Conservation (phyloP, 2,888 invertebrate species). For the Embidobia sp. region DNA sequence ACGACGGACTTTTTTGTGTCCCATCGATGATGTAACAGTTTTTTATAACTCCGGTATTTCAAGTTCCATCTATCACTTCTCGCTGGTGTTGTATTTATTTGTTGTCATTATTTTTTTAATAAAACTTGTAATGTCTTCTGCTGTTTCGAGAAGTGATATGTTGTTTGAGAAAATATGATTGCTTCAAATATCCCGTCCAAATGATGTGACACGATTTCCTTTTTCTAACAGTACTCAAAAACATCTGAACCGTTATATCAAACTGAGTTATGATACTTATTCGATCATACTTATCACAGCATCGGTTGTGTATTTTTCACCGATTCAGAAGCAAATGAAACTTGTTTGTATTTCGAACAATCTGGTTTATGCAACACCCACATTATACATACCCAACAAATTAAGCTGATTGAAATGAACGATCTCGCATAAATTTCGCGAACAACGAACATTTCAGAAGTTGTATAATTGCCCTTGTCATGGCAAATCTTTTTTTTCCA, state of each 20-base stretch:
- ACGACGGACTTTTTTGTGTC: no score
- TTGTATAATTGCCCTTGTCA: slow-evolving; percentile 17
- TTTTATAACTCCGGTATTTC: slow-evolving; percentile 20
- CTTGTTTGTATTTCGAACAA: not conserved
- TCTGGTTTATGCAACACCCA: slow-evolving; percentile 2
- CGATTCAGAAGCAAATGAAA: no score
- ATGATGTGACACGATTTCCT: not conserved
- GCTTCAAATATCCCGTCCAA: not conserved
- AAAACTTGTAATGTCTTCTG: slow-evolving; percentile 17
- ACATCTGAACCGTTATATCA: no score
- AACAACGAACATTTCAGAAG: slow-evolving; percentile 1
- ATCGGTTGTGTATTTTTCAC: no score
- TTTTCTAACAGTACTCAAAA: no score
- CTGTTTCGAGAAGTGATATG: slow-evolving; percentile 8
- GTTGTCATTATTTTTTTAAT: slow-evolving; percentile 21
- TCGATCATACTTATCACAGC: no score
- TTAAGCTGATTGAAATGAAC: slow-evolving; percentile 1
- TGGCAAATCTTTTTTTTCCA: slow-evolving; percentile 8
- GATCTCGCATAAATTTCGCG: slow-evolving; percentile 20
- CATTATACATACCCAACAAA: slow-evolving; percentile 24
- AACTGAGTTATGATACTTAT: no score
- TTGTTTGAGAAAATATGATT: slow-evolving; percentile 10
- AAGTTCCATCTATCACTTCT: slow-evolving; percentile 36
- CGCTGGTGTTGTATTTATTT: slow-evolving; percentile 35
- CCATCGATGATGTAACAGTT: slow-evolving; percentile 30